Percentiles rank a stretch among this genome's conserved stretches.
phyloP scores from a whole-genome alignment of 2,888 invertebrate genomes.

The Seira musarum region DNA sequence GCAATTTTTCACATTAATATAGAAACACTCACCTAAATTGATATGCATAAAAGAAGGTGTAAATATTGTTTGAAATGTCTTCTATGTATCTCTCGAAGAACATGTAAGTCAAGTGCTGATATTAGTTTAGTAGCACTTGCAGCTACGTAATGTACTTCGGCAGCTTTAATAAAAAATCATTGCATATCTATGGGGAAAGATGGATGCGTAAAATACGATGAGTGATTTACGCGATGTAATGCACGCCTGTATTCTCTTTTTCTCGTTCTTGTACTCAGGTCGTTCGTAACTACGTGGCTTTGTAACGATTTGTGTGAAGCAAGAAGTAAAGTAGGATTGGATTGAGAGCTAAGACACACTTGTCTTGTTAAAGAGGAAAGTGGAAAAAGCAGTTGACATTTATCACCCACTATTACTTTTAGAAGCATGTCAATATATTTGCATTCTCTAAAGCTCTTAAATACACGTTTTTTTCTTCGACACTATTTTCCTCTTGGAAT shows the following conservation, averaged over 20 bases:
- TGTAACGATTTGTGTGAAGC: too few relatives aligned
- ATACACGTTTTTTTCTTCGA: background rate
- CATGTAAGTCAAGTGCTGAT: too few relatives aligned
- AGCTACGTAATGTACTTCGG: too few relatives aligned
- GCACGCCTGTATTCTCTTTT: background rate
- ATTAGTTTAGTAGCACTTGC: too few relatives aligned
- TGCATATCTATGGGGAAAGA: too few relatives aligned
- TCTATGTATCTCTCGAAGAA: too few relatives aligned
- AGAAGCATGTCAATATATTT: slow-evolving; percentile 30
- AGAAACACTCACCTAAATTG: background rate
- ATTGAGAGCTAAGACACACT: too few relatives aligned
- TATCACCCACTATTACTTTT: slow-evolving; percentile 48
- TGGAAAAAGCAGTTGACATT: slow-evolving; percentile 44
- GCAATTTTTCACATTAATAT: slow-evolving; percentile 6
- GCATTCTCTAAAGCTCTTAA: slow-evolving; percentile 17
- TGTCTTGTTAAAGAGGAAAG: background rate
- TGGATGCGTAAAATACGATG: background rate
- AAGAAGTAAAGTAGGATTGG: too few relatives aligned
- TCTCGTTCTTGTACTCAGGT: too few relatives aligned
- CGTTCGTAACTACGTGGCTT: too few relatives aligned
- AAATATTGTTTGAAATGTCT: background rate
- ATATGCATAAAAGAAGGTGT: slow-evolving; percentile 3
- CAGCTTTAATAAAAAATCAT: too few relatives aligned
- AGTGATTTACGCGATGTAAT: slow-evolving; percentile 1
- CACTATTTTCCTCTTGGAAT: background rate